phyloP scores from a whole-genome alignment of 1,140 invertebrate genomes.

The Eurytemora carolleeae region DNA sequence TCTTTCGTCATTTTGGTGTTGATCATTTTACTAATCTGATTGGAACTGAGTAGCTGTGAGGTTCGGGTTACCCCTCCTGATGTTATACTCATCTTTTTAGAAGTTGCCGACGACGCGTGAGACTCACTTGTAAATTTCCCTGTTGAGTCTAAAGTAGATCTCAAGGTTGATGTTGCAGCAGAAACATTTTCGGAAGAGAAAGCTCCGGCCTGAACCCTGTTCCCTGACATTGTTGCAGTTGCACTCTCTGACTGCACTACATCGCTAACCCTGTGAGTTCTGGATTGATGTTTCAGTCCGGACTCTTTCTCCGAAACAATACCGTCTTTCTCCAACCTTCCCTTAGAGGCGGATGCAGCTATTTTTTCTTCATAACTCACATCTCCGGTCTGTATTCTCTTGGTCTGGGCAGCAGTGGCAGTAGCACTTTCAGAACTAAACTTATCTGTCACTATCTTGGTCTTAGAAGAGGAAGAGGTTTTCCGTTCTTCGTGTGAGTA shows the following conservation, averaged over 20 bases:
- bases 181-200: neutral
- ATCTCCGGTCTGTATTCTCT: conserved; percentile 52
- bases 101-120: neutral
- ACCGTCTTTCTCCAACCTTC: conserved; percentile 41
- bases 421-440: conserved; percentile 49
- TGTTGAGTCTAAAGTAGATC: neutral
- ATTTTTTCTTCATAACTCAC: conserved; percentile 52
- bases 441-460: conserved; percentile 45
- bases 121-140: neutral
- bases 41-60: conserved; percentile 17
- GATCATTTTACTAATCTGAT: conserved; percentile 15
- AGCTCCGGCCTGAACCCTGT: neutral
- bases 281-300: conserved; percentile 43
- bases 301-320: conserved; percentile 51
- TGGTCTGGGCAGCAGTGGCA: conserved; percentile 54
- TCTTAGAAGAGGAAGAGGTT: conserved; percentile 6
- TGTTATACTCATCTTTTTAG: conserved; percentile 8
- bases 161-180: neutral
- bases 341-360: conserved; percentile 34
- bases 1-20: conserved; percentile 9
- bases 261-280: neutral
- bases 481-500: conserved; percentile 13
- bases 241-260: neutral
- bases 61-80: neutral
- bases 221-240: conserved; percentile 6